Percentiles rank a stretch among this genome's conserved stretches.
Conservation (phyloP, 2,888 invertebrate species). For the Galeruca laticollis region DNA sequence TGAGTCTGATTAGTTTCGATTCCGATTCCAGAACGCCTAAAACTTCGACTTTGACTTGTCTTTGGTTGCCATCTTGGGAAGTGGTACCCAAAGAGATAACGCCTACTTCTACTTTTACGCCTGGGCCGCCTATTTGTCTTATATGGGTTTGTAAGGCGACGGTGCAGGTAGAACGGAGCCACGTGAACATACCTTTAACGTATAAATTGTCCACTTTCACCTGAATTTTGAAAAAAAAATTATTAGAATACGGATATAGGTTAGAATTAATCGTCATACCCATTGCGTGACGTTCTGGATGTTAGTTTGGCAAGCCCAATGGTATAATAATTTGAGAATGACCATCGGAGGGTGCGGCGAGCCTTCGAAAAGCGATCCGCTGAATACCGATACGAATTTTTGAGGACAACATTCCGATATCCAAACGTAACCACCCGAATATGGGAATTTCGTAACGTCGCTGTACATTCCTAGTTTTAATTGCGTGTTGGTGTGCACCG, state of each 20-base stretch:
- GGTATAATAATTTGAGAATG: constrained; percentile 86
- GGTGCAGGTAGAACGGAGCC: constrained; percentile 82
- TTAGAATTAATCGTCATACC: constrained; percentile 72
- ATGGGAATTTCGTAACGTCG: constrained; percentile 86
- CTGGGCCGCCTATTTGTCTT: constrained; percentile 78
- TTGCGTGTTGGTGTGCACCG: constrained; percentile 75
- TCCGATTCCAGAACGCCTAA: constrained; percentile 84
- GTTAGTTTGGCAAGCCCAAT: constrained; percentile 92
- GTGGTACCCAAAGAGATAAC: constrained; percentile 91
- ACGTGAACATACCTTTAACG: constrained; percentile 77
- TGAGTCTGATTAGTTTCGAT: constrained; percentile 79
- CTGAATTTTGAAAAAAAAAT: constrained; percentile 46
- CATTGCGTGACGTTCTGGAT: constrained; percentile 90
- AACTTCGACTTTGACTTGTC: constrained; percentile 88
- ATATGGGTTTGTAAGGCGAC: constrained; percentile 84
- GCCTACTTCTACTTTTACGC: constrained; percentile 80
- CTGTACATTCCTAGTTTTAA: constrained; percentile 89
- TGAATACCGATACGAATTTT: constrained; percentile 87
- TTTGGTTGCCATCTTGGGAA: constrained; percentile 75
- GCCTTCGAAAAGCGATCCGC: constrained; percentile 88
- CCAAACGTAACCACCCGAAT: constrained; percentile 93
- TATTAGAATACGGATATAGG: background rate
- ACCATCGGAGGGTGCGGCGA: constrained; percentile 87
- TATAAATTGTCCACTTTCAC: constrained; percentile 78
- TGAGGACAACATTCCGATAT: constrained; percentile 89